These are phyloP conservation scores for Pectinophora gossypiella DNA, from an alignment of 1,140 invertebrate genomes.

Conservation along the genomic window DNA sequence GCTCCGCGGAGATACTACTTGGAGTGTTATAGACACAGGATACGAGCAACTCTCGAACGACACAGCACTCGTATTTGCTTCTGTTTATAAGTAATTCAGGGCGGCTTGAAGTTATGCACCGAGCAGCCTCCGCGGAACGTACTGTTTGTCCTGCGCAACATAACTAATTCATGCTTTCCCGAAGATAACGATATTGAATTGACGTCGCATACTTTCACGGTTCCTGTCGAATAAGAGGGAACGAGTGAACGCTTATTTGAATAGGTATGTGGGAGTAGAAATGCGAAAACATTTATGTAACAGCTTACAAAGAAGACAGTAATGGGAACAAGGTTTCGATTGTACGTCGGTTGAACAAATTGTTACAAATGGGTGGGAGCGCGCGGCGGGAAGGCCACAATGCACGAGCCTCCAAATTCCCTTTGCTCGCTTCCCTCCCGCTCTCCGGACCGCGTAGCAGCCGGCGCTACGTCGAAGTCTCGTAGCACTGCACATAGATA, in stretches of 20 bases:
- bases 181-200: not conserved
- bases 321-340: not conserved
- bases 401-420: too few species aligned
- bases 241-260: not conserved
- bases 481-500: too few species aligned
- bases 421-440: too few species aligned
- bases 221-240: not conserved
- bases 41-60: conserved; percentile 4
- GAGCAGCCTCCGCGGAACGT: not conserved
- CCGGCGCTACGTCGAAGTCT: too few species aligned
- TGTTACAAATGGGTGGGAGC: conserved; percentile 31
- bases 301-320: not conserved
- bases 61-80: conserved; percentile 9
- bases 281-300: not conserved
- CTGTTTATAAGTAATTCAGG: conserved; percentile 33
- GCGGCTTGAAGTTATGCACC: conserved; percentile 20
- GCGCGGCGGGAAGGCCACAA: not conserved
- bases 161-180: not conserved
- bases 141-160: not conserved
- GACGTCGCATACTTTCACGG: too few species aligned
- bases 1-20: conserved; percentile 1
- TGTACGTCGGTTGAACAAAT: conserved; percentile 22
- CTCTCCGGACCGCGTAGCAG: too few species aligned
- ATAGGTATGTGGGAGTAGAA: not conserved
- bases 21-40: not conserved